These are phyloP conservation scores for Panopea generosa DNA, from an alignment of 2,888 invertebrate genomes.

Conservation along the genomic window DNA sequence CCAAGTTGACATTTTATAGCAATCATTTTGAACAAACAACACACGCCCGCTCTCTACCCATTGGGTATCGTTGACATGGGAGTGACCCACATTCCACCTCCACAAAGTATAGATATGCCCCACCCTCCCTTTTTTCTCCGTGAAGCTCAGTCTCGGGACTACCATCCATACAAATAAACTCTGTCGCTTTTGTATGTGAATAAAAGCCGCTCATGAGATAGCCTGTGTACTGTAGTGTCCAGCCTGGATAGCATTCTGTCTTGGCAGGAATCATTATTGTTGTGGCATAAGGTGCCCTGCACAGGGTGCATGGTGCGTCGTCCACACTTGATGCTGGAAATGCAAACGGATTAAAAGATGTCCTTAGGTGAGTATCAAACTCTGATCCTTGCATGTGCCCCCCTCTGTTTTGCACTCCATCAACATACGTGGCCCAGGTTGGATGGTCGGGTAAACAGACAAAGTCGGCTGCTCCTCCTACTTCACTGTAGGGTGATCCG, in stretches of 20 bases:
- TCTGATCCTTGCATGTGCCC: constrained; percentile 27
- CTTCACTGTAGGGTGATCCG: constrained; percentile 16
- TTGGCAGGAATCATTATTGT: constrained; percentile 28
- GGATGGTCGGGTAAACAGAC: constrained; percentile 28
- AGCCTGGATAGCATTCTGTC: constrained; percentile 25
- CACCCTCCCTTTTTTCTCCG: constrained; percentile 12
- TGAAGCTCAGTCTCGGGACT: constrained; percentile 25
- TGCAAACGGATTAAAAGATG: background rate
- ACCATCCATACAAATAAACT: constrained; percentile 28
- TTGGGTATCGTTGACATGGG: constrained; percentile 29
- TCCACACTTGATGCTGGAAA: constrained; percentile 1
- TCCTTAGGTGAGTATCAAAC: background rate
- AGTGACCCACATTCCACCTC: constrained; percentile 33
- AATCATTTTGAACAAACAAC: constrained; percentile 39
- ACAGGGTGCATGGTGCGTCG: constrained; percentile 33
- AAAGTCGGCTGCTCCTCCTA: constrained; percentile 10
- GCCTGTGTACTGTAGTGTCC: constrained; percentile 29
- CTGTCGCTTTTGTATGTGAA: background rate
- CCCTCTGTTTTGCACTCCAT: constrained; percentile 19
- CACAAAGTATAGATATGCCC: constrained; percentile 21
- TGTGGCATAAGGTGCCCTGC: constrained; percentile 5
- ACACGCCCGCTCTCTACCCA: constrained; percentile 30
- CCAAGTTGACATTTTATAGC: no score
- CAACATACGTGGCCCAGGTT: constrained; percentile 27
- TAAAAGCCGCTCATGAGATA: constrained; percentile 29